These are phyloP conservation scores for Arion vulgaris DNA, from an alignment of 1,140 invertebrate species.

Conservation along the genomic window DNA sequence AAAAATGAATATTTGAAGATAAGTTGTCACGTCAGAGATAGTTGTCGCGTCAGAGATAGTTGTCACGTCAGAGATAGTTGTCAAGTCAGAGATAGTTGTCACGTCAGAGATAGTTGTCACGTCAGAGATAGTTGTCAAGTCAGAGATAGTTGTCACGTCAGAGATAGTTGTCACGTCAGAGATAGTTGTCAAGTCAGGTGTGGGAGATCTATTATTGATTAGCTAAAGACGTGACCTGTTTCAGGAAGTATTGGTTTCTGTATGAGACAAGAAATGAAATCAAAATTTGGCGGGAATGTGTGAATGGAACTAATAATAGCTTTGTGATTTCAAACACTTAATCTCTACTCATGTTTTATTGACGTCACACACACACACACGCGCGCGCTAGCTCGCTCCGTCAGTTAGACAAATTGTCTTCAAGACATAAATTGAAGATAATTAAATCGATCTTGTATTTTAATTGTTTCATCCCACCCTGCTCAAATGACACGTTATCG, in stretches of 20 bases:
- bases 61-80: no score
- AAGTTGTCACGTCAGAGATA: no score
- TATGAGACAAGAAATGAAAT: background rate
- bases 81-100: no score
- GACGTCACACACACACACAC: conserved; percentile 13
- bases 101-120: no score
- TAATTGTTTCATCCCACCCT: conserved; percentile 15
- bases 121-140: no score
- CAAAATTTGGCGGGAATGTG: conserved; percentile 1
- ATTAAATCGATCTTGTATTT: background rate
- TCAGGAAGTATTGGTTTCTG: background rate
- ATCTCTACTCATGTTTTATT: background rate
- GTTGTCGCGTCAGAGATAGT: no score
- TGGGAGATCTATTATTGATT: background rate
- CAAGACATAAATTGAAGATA: background rate
- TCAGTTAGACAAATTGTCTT: background rate
- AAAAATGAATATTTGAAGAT: no score
- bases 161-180: no score
- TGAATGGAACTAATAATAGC: conserved; percentile 16
- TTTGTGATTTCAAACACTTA: conserved; percentile 24
- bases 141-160: no score
- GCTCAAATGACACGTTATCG: conserved; percentile 11
- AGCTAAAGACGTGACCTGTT: background rate
- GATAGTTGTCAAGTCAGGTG: no score
- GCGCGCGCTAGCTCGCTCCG: no score